phyloP scores from a whole-genome alignment of 2,888 invertebrate genomes.

The Idaea aversata region DNA sequence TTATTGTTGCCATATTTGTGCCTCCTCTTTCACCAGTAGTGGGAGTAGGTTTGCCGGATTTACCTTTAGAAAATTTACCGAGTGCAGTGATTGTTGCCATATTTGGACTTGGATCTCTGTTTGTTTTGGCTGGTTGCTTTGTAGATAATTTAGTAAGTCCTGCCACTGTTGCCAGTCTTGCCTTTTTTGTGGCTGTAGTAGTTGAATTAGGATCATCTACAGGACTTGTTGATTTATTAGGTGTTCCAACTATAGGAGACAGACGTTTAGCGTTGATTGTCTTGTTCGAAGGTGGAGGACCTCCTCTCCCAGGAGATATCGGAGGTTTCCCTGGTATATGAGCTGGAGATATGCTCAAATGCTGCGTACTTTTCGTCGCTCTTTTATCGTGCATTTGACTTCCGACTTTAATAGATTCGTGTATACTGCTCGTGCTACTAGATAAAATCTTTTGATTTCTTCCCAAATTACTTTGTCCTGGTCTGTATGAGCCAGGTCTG shows the following conservation, averaged over 20 bases:
- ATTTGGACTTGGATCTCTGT: background rate
- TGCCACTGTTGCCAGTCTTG: constrained; percentile 53
- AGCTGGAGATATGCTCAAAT: constrained; percentile 58
- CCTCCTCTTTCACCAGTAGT: constrained; percentile 41
- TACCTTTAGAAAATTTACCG: background rate
- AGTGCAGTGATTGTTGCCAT: background rate
- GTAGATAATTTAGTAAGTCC: constrained; percentile 28
- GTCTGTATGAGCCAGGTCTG: constrained; percentile 42
- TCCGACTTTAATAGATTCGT: constrained; percentile 68
- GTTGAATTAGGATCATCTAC: constrained; percentile 60
- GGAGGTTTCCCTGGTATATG: constrained; percentile 73
- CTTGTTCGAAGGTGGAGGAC: constrained; percentile 73
- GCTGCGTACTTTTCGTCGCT: constrained; percentile 67
- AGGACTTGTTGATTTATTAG: constrained; percentile 65
- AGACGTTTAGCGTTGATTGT: constrained; percentile 69
- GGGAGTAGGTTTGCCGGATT: constrained; percentile 57
- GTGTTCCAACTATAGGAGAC: constrained; percentile 75
- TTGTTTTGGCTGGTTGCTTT: background rate
- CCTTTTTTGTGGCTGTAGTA: constrained; percentile 54
- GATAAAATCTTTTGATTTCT: constrained; percentile 68
- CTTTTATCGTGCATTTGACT: constrained; percentile 66
- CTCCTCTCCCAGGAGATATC: constrained; percentile 69
- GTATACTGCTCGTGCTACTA: constrained; percentile 73
- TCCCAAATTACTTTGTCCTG: constrained; percentile 50
- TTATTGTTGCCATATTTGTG: background rate